Base-by-base conservation (phyloP, 2,113 vertebrate species). In the Octodon degus region DNA sequence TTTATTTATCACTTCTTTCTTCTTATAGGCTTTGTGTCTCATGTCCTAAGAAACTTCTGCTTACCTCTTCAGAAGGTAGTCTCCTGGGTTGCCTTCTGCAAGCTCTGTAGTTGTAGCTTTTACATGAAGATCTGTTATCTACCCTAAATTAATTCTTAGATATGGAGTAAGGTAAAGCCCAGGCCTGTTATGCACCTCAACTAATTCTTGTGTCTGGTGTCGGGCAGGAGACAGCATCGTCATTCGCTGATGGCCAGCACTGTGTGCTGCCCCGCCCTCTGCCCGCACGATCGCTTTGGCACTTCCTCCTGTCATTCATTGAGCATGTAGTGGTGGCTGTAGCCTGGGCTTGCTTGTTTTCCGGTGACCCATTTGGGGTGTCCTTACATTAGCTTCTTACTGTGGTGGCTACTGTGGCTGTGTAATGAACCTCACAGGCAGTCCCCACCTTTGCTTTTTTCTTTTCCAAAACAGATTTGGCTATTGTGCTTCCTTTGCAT, bases 401-500 rank as follows among this genome's bases (percentile, higher is more conserved):
- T 16, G 6, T 63, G 58, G 40, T 79, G 79, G 67, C 34, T 32
- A 27, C n/a, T 9, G 12, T 40, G 43, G 25, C 22, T 81, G 74
- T 40, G 34, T 47, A 37, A 76, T 24, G 34, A 68, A 27, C 65
- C 65, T 87, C 85, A 17, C 88, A 81, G 70, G 60, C 13, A 83
- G 30, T 63, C 37, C 86, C 63, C 30, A 68, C 34, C 14, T 85
- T 63, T 37, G 5, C 7, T 90, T 92, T 37, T 94, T 93, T 88
- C 77, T 94, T 93, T 88, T 86, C 24, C 53, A 91, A 60, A 86
- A 67, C 32, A 62, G 37, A 72, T 65, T 89, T 93, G 43, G 37
- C 82, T 87, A 43, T 92, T 86, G 19, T 92, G 22, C 10, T 72
- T 91, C 50, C 88, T 95, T 86, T 72, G 20, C 3, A 32, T 86